Base-by-base conservation (phyloP, 1,140 invertebrate species). In the Ylistrum balloti region DNA sequence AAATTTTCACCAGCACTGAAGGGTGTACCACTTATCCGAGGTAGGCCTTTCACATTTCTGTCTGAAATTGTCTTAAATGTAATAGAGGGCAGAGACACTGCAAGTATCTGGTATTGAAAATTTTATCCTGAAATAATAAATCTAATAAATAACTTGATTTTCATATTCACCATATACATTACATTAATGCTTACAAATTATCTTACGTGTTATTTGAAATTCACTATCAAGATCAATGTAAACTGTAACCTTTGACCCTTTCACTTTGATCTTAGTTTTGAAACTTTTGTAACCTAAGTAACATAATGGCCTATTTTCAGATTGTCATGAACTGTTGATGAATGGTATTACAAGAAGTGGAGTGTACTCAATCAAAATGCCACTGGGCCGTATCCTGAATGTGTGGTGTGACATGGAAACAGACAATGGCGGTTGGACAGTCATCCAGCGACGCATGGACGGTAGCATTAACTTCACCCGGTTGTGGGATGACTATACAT, bases 401-500 rank as follows among this genome's bases (percentile, higher is more conserved):
- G 97, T 98, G 0, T 97, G 97, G 94, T 99, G 98, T 96, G 97
- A 97, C 48, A 97, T 98, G 91, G 97, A 98, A 20, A 97, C 93
- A 0, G 91, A 98, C 28, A 98, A 98, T 93, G 98, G 98, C 10
- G 98, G 98, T 0, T 99, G 98, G 97, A 99, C 98, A 0, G 97
- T 98, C 0, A 97, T 99, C 10, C 98, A 98, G 93, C 97, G 98
- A 5, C 97, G 98, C 3, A 97, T 97, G 92, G 98, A 99, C 93
- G 98, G 98, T 20, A 97, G 91, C 10, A 90, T 95, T 0, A 99
- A 98, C 95, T 99, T 99, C 97, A 98, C 99, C 94, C 96, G 98
- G 15, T 98, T 98, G 94, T 99, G 98, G 98, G 97, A 98, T 33
- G 98, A 99, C 94, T 99, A 99, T 95, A 98, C 99, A 94, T 98